These are phyloP conservation scores for Huso huso DNA, from an alignment of 2,797 vertebrate genomes.

Conservation along the genomic window DNA sequence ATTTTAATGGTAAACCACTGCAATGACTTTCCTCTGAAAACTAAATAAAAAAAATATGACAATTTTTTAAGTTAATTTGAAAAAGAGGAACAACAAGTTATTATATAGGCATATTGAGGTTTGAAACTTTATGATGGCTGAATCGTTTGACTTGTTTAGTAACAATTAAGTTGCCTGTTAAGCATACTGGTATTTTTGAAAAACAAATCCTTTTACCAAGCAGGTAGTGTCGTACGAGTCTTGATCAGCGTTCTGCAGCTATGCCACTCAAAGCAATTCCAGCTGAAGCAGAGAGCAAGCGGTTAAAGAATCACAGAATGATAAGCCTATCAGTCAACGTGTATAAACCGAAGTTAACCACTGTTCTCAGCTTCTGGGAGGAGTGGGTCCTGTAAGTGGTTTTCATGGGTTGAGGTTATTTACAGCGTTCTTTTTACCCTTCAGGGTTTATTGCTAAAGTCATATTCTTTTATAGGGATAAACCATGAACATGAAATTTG, in stretches of 20 bases:
- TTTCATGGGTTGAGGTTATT: conserved; percentile 42
- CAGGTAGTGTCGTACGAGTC: conserved; percentile 32
- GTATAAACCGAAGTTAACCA: conserved; percentile 15
- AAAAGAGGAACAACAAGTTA: no score
- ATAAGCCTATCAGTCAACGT: conserved; percentile 11
- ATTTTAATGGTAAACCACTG: no score
- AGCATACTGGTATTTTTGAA: conserved; percentile 12
- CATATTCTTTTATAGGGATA: conserved; percentile 27
- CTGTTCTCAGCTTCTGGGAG: conserved; percentile 24
- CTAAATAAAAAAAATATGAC: no score
- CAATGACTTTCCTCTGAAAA: no score
- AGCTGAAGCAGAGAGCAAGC: conserved; percentile 19
- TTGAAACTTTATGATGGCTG: no score
- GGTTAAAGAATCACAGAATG: conserved; percentile 15
- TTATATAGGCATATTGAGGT: no score
- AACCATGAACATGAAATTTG: no score
- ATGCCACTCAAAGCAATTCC: conserved; percentile 10
- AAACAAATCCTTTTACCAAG: conserved; percentile 23
- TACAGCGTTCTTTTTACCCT: conserved; percentile 43
- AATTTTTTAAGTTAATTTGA: no score
- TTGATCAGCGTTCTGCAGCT: conserved; percentile 32
- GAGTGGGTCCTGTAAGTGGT: neutral
- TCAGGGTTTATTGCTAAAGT: conserved; percentile 26
- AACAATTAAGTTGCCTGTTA: no score
- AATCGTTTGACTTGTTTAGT: no score